Evolutionary conservation across 2,113 vertebrate species (phyloP).

Genomic region (Oenanthe melanoleuca): DNA sequence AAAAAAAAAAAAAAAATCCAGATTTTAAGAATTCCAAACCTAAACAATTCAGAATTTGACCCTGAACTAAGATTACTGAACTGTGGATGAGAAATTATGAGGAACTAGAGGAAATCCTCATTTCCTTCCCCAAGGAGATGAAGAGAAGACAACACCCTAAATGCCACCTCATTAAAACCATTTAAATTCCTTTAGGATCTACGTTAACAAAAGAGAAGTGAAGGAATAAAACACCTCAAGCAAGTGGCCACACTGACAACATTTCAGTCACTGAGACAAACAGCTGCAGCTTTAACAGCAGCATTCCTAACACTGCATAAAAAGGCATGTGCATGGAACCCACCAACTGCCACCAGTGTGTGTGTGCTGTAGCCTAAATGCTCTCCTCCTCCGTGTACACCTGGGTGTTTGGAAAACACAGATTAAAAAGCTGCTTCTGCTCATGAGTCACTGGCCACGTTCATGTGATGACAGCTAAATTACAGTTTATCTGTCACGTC

Average conservation of each 20-base stretch:
- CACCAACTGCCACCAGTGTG: background rate
- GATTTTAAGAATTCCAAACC: background rate
- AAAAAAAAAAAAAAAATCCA: background rate
- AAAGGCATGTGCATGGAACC: background rate
- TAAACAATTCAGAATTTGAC: background rate
- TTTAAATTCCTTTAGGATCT: background rate
- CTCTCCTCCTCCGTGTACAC: background rate
- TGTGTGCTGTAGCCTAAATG: fast-evolving
- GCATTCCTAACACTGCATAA: background rate
- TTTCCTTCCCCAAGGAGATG: background rate
- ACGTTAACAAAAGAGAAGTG: fast-evolving
- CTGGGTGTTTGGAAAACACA: background rate
- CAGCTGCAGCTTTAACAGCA: background rate
- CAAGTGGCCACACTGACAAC: background rate
- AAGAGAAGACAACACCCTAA: background rate
- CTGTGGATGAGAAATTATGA: background rate
- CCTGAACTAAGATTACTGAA: background rate
- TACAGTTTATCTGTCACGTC: background rate
- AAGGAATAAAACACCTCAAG: background rate
- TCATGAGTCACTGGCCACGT: background rate
- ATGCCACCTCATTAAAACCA: background rate
- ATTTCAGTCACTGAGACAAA: background rate
- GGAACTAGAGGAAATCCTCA: background rate
- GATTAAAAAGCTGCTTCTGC: background rate
- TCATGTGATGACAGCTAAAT: background rate